A percentile compares a stretch with the other conserved stretches of the same genome.
phyloP scores from a whole-genome alignment of 1,140 invertebrate genomes.

The Papilio polyxenes region DNA sequence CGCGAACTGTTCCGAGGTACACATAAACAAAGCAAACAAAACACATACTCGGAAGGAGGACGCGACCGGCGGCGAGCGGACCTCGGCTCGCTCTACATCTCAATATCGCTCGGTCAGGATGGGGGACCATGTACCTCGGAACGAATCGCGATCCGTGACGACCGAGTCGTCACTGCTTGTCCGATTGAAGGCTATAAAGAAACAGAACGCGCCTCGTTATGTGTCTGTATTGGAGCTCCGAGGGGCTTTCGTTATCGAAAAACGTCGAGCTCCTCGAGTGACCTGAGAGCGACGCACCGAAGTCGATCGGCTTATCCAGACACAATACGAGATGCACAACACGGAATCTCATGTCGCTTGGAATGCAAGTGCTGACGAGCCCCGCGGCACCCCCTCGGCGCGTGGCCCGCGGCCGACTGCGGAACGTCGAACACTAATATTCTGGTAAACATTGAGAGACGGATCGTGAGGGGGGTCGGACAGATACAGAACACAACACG shows the following conservation, averaged over 20 bases:
- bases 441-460: constrained; percentile 64
- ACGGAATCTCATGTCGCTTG: constrained; percentile 80
- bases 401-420: constrained; percentile 51
- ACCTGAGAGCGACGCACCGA: constrained; percentile 46
- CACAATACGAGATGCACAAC: constrained; percentile 64
- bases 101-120: constrained; percentile 80
- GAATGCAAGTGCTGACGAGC: constrained; percentile 78
- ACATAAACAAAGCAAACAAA: constrained; percentile 76
- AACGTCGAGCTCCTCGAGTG: constrained; percentile 42
- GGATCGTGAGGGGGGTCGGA: constrained; percentile 60
- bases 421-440: constrained; percentile 63
- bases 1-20: constrained; percentile 78
- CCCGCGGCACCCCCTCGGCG: constrained; percentile 62
- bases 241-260: constrained; percentile 53
- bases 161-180: constrained; percentile 60
- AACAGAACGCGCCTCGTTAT: constrained; percentile 55
- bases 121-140: constrained; percentile 82
- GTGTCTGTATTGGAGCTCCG: constrained; percentile 52
- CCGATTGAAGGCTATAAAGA: constrained; percentile 62
- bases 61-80: constrained; percentile 66
- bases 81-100: constrained; percentile 79
- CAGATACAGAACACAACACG: constrained; percentile 74
- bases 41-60: constrained; percentile 68
- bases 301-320: constrained; percentile 48
- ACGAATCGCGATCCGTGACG: constrained; percentile 75